Base-by-base conservation (phyloP, 2,113 vertebrate species). In the Brachyhypopomus gauderio region DNA sequence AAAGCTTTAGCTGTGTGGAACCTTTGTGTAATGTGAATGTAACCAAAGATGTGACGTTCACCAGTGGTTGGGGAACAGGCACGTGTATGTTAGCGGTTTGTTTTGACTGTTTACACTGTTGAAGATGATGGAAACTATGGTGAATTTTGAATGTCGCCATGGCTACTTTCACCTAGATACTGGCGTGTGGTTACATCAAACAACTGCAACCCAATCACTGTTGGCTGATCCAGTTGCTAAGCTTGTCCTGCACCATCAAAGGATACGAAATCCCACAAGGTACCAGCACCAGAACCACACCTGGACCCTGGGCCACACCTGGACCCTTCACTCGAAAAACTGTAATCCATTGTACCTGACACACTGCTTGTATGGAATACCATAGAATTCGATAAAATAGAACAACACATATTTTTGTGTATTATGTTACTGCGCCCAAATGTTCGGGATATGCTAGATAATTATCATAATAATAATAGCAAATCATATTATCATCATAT, bases 171-270 rank as follows among this genome's bases (percentile, higher is more conserved):
- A 90, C 92, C 25, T 88, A 99, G 98, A 96, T 99, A 91, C 93
- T 96, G 87, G 96, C 97, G 3, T 99, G 98, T 86, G 98, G 97
- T 48, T 99, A 98, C 89, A 96, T 98, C 83, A 90, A 93, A 2
- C 85, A 93, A 1, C 87, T 99, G 86, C 88, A 96, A 9, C 0
- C 85, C 25, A 96, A 96, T 1, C 94, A 93, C 17, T 99, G 98
- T 90, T 98, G 97, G 97, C 83, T 97, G 75, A 95, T 99, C 87
- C 98, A 99, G 86, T 87, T 97, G 41, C 93, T 98, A 88, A 98
- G 97, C 86, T 87, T 99, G 84, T 95, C 95, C 70, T 99, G 98
- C 90, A 99, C 98, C 27, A 97, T 99, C 79, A 98, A 98, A 75
- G 77, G 75, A 3, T 83, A 83, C 17, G 41, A 83, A 22, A 6